Conservation (phyloP, 2,113 vertebrate species). For the Cettia cetti region DNA sequence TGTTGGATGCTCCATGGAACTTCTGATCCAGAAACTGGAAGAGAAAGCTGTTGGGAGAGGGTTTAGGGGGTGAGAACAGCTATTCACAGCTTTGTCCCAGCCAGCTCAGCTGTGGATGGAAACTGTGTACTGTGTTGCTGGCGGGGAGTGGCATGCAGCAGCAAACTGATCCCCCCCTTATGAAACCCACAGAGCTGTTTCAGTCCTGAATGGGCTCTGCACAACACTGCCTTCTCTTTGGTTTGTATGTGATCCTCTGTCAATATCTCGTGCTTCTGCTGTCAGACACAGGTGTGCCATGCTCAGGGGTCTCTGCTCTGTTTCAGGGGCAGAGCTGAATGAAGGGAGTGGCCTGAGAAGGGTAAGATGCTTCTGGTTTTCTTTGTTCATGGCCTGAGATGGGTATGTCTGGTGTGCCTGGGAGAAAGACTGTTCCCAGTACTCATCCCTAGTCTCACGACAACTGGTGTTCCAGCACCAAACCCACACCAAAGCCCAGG, state of each 20-base stretch:
- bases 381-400: background rate
- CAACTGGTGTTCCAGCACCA: background rate
- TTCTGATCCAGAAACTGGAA: background rate
- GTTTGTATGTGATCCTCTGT: background rate
- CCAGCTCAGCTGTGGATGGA: background rate
- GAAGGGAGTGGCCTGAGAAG: background rate
- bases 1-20: background rate
- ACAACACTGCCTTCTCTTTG: background rate
- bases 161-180: background rate
- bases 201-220: background rate
- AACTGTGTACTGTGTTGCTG: background rate
- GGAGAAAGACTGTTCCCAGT: background rate
- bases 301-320: background rate
- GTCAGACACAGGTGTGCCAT: rapidly evolving
- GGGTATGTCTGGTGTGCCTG: background rate
- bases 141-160: background rate
- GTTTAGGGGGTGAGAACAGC: background rate
- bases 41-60: background rate
- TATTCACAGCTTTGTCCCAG: background rate
- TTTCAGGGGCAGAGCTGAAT: background rate
- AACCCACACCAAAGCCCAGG: background rate
- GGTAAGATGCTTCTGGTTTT: background rate
- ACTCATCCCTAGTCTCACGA: background rate
- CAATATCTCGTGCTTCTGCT: rapidly evolving
- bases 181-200: background rate